Base-by-base conservation (phyloP, 2,797 vertebrate genomes). In the Phalloptychus januarius region DNA sequence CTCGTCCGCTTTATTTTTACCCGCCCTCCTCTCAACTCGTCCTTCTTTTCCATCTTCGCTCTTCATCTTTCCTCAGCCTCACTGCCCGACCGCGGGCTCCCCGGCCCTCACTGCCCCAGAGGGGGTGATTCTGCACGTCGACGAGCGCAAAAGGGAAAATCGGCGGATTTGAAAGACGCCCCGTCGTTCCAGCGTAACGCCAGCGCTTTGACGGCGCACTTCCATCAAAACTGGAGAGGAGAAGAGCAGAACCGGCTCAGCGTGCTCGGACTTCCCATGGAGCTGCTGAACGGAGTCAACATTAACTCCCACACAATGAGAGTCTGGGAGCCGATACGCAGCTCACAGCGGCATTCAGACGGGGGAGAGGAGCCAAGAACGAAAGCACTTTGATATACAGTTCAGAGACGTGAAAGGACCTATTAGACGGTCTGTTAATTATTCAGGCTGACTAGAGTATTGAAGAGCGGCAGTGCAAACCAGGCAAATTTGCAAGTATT, bases 171-270 rank as follows among this genome's bases (percentile, higher is more conserved):
- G 83, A 61, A 5, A 85, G 88, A 83, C 75, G 58, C 81, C 88
- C 76, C 74, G 88, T 91, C 92, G 91, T 94, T 93, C 74, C 67
- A 75, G 85, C 78, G 72, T 13, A 44, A 15, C 86, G 93, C 85
- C 86, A 72, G 76, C 52, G 46, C 79, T 50, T 89, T 86, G 89
- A 92, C 88, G 85, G 84, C 89, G 83, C 87, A 90, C 91, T 91
- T 90, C 87, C 76, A 76, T 79, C 80, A 80, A 75, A 75, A 77
- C 81, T 86, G 83, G 83, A 88, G 75, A 87, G 79, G 77, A 87
- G 80, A 76, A 36, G 56, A 85, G 86, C 38, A 58, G 71, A 85
- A 73, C 46, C 31, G 71, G 87, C 85, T 86, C 31, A 2, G 76
- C 83, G 79, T 75, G 84, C 77, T 48, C 33, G 2, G 74, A 85